These are phyloP conservation scores for Gymnobelideus leadbeateri DNA, from an alignment of 2,113 vertebrate species.

Conservation along the genomic window DNA sequence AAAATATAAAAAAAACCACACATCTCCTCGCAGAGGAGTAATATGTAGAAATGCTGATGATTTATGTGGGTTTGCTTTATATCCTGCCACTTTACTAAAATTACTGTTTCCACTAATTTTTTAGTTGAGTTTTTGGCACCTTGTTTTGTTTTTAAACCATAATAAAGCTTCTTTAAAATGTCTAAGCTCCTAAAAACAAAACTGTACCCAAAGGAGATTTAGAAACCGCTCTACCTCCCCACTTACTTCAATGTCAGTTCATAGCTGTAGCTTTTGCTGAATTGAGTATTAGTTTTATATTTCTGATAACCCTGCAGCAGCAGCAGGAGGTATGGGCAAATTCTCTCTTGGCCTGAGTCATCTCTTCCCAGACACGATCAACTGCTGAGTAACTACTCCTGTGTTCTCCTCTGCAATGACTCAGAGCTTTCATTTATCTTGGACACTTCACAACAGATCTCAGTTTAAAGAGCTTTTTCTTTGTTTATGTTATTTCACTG, in stretches of 20 bases:
- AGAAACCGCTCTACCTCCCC: not conserved
- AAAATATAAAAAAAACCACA: too few relatives aligned
- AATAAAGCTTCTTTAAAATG: not conserved
- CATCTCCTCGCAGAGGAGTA: too few relatives aligned
- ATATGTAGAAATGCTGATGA: too few relatives aligned
- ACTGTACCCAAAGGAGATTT: not conserved
- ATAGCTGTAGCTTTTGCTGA: not conserved
- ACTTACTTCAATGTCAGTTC: conserved; percentile 8
- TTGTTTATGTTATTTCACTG: conserved; percentile 6
- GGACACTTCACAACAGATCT: not conserved
- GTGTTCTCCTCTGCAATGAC: not conserved
- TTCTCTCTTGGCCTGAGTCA: too few relatives aligned
- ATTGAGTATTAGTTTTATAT: not conserved
- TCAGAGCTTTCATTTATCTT: not conserved
- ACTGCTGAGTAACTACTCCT: not conserved
- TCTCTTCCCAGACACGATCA: not conserved
- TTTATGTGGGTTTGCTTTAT: too few relatives aligned
- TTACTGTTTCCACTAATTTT: too few relatives aligned
- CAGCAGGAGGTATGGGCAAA: not conserved
- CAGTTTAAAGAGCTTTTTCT: not conserved
- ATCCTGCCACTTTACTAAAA: too few relatives aligned
- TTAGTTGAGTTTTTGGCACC: too few relatives aligned
- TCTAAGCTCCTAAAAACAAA: not conserved
- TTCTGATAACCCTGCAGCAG: not conserved
- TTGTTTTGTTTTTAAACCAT: too few relatives aligned